Percentiles rank a stretch among this genome's conserved stretches.
Conservation (phyloP, 2,888 invertebrate genomes). For the Synergus gifuensis region DNA sequence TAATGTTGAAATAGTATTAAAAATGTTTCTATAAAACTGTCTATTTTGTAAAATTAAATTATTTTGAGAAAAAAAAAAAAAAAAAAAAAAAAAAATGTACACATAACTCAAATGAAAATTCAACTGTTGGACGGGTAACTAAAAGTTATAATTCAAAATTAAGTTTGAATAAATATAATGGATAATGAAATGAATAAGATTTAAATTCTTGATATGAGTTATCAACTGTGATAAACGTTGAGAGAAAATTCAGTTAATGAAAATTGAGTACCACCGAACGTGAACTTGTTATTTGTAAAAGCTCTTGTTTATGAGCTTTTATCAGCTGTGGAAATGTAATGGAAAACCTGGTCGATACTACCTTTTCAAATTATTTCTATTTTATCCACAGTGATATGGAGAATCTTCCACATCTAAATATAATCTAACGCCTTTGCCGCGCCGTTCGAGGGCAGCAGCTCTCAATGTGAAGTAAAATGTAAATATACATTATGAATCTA, state of each 20-base stretch:
- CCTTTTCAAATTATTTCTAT: neutral
- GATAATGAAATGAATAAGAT: neutral
- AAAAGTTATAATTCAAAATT: neutral
- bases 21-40: too few relatives aligned
- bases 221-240: neutral
- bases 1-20: too few relatives aligned
- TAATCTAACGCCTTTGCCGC: neutral
- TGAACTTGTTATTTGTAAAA: neutral
- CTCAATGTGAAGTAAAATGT: neutral
- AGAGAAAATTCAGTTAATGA: neutral
- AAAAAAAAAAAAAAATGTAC: too few relatives aligned
- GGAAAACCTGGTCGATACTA: slow-evolving; percentile 5
- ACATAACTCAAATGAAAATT: too few relatives aligned
- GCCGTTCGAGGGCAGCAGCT: slow-evolving; percentile 26
- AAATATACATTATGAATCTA: neutral
- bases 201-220: too few relatives aligned
- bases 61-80: too few relatives aligned
- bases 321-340: neutral
- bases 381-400: slow-evolving; percentile 1
- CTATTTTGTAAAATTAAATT: too few relatives aligned
- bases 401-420: neutral
- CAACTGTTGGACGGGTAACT: too few relatives aligned
- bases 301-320: neutral
- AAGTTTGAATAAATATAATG: neutral
- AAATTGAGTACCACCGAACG: neutral